Conservation (phyloP, 30 jellyfish, hydroid and myxozoan species). For the Aurelia aurita complex sp. Pacific region DNA sequence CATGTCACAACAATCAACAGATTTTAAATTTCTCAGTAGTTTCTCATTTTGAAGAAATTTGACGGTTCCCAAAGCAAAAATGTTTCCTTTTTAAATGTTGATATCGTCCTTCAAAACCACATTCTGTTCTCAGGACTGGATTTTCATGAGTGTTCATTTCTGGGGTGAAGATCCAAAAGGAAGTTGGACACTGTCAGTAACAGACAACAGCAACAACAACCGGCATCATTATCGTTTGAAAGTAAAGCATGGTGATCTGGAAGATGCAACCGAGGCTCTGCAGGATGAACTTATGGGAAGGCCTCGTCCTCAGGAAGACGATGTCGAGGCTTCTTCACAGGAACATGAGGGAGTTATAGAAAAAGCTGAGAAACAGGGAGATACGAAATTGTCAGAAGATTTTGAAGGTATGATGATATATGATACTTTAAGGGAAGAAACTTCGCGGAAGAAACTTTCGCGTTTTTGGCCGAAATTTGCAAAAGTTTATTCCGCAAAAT, state of each 20-base stretch:
- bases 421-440: too few relatives aligned
- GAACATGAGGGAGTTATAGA: slow-evolving; percentile 64
- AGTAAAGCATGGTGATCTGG: slow-evolving; percentile 87
- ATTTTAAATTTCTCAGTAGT: too few relatives aligned
- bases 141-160: slow-evolving; percentile 99
- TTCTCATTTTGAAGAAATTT: too few relatives aligned
- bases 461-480: too few relatives aligned
- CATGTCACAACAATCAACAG: too few relatives aligned
- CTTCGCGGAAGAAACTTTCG: too few relatives aligned
- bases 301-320: slow-evolving; percentile 69
- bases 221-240: slow-evolving; percentile 82
- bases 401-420: slow-evolving; percentile 52
- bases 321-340: slow-evolving; percentile 52
- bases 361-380: slow-evolving; percentile 18
- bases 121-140: slow-evolving; percentile 88
- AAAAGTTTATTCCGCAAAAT: too few relatives aligned
- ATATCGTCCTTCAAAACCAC: too few relatives aligned
- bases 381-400: slow-evolving; percentile 58
- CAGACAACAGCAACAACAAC: slow-evolving; percentile 88
- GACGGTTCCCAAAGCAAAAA: too few relatives aligned
- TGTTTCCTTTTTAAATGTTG: too few relatives aligned
- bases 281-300: slow-evolving; percentile 84
- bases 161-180: slow-evolving; percentile 99
- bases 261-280: slow-evolving; percentile 96
- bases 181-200: slow-evolving; percentile 95